A percentile compares a stretch with the other conserved stretches of the same genome.
These are phyloP conservation scores for Macquaria australasica DNA, from an alignment of 2,113 vertebrate genomes.

Conservation along the genomic window DNA sequence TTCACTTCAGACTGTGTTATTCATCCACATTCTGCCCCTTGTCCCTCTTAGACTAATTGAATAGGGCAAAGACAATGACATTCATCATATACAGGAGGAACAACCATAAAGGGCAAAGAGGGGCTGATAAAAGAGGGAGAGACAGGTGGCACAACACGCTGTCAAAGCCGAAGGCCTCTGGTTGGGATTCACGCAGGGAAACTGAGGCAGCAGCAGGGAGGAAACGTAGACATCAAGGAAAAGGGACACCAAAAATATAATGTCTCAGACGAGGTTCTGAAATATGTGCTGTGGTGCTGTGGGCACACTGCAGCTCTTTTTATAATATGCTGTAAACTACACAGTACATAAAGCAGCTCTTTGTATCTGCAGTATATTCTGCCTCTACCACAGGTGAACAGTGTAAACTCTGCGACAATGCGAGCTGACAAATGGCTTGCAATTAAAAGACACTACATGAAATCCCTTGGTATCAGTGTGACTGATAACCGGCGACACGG, in stretches of 20 bases:
- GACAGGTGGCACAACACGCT: slow-evolving; percentile 54
- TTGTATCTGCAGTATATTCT: slow-evolving; percentile 32
- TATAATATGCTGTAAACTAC: slow-evolving; percentile 12
- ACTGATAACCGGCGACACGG: neutral
- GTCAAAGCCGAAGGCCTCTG: slow-evolving; percentile 59
- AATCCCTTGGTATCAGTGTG: slow-evolving; percentile 26
- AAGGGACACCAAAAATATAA: slow-evolving; percentile 30
- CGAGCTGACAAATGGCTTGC: slow-evolving; percentile 26
- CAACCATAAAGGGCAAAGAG: slow-evolving; percentile 63
- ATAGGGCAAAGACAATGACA: slow-evolving; percentile 64
- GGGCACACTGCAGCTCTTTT: slow-evolving; percentile 24
- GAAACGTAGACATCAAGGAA: slow-evolving; percentile 33
- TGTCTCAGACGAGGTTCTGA: slow-evolving; percentile 22
- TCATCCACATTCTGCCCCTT: slow-evolving; percentile 45
- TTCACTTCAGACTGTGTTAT: slow-evolving; percentile 31
- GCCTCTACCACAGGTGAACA: slow-evolving; percentile 23
- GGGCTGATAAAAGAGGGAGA: slow-evolving; percentile 64
- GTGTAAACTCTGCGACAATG: neutral
- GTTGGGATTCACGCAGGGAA: slow-evolving; percentile 14
- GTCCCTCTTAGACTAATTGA: slow-evolving; percentile 41
- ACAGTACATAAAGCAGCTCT: slow-evolving; percentile 35
- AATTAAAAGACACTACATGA: slow-evolving; percentile 29
- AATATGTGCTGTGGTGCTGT: slow-evolving; percentile 6
- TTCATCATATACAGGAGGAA: slow-evolving; percentile 63
- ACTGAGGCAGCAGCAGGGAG: slow-evolving; percentile 17